phyloP scores from a whole-genome alignment of 2,888 invertebrate species.

The Agrilus mali region DNA sequence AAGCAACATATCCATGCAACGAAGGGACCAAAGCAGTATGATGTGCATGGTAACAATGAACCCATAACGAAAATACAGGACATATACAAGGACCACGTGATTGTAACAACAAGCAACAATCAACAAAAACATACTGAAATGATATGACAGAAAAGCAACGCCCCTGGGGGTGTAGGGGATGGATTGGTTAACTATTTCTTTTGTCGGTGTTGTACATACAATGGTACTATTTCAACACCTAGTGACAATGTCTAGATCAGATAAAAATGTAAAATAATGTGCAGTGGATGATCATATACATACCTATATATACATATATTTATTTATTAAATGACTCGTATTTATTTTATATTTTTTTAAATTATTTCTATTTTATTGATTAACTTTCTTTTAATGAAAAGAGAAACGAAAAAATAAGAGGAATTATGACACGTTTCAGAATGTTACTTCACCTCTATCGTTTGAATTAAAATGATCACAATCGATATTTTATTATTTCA shows the following conservation, averaged over 20 bases:
- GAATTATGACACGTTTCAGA: no score
- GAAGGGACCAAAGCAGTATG: not conserved
- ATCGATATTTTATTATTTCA: no score
- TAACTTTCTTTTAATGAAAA: no score
- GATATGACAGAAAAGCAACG: conserved; percentile 32
- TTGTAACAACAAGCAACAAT: conserved; percentile 13
- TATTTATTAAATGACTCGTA: no score
- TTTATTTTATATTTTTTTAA: no score
- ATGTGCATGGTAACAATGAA: conserved; percentile 5
- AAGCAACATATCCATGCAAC: not conserved
- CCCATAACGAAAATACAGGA: conserved; percentile 18
- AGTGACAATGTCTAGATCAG: conserved; percentile 30
- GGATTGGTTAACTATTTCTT: conserved; percentile 33
- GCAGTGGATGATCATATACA: no score
- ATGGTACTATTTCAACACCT: conserved; percentile 15
- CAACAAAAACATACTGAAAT: conserved; percentile 17
- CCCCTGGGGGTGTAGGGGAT: conserved; percentile 23
- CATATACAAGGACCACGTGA: conserved; percentile 20
- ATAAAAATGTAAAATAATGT: no score
- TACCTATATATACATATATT: no score
- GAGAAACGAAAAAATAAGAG: no score
- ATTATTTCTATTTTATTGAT: no score
- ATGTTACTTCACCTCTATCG: no score
- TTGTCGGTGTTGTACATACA: conserved; percentile 35
- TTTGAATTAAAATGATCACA: no score